Evolutionary conservation across 2,113 vertebrate species (phyloP).

Genomic region (Dasyornis broadbenti): DNA sequence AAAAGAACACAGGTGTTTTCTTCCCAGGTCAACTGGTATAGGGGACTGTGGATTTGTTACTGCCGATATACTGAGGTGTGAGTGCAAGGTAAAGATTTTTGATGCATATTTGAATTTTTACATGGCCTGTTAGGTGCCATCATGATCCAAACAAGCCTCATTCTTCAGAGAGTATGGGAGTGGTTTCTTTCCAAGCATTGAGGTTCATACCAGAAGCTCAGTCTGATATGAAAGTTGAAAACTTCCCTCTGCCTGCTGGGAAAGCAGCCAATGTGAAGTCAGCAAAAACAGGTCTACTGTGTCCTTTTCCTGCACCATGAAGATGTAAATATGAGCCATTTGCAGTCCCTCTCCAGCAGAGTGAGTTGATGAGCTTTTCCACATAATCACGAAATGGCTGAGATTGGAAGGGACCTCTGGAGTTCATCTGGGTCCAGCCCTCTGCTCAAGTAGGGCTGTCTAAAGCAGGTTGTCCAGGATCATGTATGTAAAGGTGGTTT

Average conservation of each 20-base stretch:
- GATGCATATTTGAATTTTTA: not conserved
- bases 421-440: not conserved
- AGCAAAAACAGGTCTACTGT: not conserved
- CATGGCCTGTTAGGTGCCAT: not conserved
- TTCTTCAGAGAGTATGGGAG: not conserved
- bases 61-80: not conserved
- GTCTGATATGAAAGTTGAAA: not conserved
- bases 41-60: not conserved
- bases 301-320: not conserved
- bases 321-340: not conserved
- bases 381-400: not conserved
- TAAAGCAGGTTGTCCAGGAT: no score
- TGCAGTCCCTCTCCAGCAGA: not conserved
- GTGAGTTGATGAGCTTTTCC: not conserved
- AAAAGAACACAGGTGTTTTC: not conserved
- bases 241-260: not conserved
- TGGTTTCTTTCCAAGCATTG: not conserved
- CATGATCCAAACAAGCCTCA: not conserved
- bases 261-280: not conserved
- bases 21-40: not conserved
- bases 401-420: not conserved
- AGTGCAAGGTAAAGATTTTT: not conserved
- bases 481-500: rapidly evolving
- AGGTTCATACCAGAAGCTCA: not conserved
- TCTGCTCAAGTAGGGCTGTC: rapidly evolving